Evolutionary conservation across 1,140 invertebrate genomes (phyloP).

Genomic region (Neuroterus valhalla): DNA sequence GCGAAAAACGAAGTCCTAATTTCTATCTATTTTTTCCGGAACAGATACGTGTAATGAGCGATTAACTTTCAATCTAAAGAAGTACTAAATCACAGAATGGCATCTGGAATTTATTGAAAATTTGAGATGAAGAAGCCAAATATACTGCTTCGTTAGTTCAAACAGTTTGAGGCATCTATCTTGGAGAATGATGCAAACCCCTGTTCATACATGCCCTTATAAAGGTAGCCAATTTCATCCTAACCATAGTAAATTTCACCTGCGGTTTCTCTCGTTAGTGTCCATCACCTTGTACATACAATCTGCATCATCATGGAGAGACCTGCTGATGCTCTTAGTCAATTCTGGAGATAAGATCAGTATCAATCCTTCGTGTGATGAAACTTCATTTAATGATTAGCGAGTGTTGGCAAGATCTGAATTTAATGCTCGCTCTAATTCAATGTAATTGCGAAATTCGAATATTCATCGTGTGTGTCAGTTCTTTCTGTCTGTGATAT

Average conservation of each 20-base stretch:
- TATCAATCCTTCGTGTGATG: background rate
- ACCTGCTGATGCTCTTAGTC: constrained; percentile 51
- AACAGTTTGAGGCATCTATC: constrained; percentile 15
- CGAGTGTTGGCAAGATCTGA: no score
- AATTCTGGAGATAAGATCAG: constrained; percentile 35
- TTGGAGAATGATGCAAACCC: constrained; percentile 45
- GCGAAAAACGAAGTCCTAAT: background rate
- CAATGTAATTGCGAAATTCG: no score
- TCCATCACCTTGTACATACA: constrained; percentile 45
- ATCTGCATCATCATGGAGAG: constrained; percentile 45
- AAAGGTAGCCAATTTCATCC: constrained; percentile 51
- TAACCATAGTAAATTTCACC: constrained; percentile 53
- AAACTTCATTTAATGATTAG: background rate
- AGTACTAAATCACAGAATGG: no score
- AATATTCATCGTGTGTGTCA: no score
- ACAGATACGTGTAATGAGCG: no score
- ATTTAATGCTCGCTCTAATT: no score
- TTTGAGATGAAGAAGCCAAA: background rate
- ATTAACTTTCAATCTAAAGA: no score
- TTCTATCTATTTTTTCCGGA: background rate
- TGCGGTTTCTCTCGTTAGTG: constrained; percentile 55
- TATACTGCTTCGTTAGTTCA: background rate
- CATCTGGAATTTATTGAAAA: no score
- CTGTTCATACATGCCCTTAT: constrained; percentile 49
- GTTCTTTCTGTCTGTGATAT: no score